Percentiles rank a stretch among this genome's conserved stretches.
Evolutionary conservation across 2,797 vertebrate species (phyloP).

Genomic region (Mico argentatus): DNA sequence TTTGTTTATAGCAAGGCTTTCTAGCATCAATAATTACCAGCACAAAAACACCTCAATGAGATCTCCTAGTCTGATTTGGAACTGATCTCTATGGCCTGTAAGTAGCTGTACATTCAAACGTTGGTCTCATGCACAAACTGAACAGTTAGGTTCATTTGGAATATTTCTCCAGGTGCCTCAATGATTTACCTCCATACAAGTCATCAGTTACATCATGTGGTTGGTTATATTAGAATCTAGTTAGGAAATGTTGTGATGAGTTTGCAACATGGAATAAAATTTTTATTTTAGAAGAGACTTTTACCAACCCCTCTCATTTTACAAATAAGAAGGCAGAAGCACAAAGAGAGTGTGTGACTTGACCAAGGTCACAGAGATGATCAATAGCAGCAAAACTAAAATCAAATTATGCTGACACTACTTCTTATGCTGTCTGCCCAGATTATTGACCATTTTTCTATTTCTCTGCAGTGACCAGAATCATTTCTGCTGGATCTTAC

Average conservation of each 20-base stretch:
- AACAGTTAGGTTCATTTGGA: not conserved
- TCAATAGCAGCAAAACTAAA: not conserved
- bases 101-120: not conserved
- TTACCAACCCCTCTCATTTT: not conserved
- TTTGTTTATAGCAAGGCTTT: not conserved
- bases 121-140: not conserved
- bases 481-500: not conserved
- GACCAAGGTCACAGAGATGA: not conserved
- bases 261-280: not conserved
- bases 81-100: not conserved
- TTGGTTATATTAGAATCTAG: not conserved
- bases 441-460: not conserved
- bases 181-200: not conserved
- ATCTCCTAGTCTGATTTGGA: not conserved
- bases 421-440: not conserved
- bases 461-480: not conserved
- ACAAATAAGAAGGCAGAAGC: not conserved
- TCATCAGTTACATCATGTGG: not conserved
- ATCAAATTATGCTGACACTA: not conserved
- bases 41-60: not conserved
- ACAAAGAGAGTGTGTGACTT: not conserved
- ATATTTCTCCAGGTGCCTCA: not conserved
- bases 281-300: slow-evolving; percentile 2
- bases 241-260: not conserved
- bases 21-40: not conserved